Conservation (phyloP, 2,888 invertebrate genomes). For the Anagyrus pseudococci region DNA sequence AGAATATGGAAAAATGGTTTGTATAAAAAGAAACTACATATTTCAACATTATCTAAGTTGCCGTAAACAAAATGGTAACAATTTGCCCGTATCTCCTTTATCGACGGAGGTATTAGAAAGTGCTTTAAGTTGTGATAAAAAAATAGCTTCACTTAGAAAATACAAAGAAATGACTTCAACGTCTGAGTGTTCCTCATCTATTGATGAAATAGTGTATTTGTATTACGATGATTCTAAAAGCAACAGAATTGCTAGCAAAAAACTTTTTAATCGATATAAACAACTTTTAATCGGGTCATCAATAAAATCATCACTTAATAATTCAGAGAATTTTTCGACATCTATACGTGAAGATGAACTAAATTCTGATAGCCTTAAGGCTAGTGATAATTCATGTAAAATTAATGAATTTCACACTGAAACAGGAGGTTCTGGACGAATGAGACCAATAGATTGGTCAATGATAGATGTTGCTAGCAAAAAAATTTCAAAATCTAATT, state of each 20-base stretch:
- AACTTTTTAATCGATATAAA: slow-evolving; percentile 21
- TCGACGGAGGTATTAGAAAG: slow-evolving; percentile 4
- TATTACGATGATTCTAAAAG: background rate
- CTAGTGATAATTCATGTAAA: background rate
- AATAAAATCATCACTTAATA: background rate
- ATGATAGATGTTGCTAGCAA: background rate
- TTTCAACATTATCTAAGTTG: slow-evolving; percentile 39
- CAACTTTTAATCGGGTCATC: background rate
- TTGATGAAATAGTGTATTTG: slow-evolving; percentile 11
- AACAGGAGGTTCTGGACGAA: slow-evolving; percentile 33
- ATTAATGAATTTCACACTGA: slow-evolving; percentile 24
- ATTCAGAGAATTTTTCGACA: background rate
- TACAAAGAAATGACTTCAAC: too few species aligned
- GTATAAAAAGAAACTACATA: slow-evolving; percentile 48
- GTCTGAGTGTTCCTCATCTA: slow-evolving; percentile 3
- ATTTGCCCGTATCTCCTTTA: background rate
- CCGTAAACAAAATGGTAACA: background rate
- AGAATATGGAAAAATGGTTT: slow-evolving; percentile 51
- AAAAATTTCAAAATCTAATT: background rate
- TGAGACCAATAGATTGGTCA: slow-evolving; percentile 35
- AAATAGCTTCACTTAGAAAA: slow-evolving; percentile 1
- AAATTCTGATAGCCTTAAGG: too few species aligned
- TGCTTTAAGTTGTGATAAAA: slow-evolving; percentile 1
- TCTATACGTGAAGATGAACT: too few species aligned
- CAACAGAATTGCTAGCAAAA: background rate